These are phyloP conservation scores for Onychomys torridus DNA, from an alignment of 2,797 vertebrate genomes.

Conservation along the genomic window DNA sequence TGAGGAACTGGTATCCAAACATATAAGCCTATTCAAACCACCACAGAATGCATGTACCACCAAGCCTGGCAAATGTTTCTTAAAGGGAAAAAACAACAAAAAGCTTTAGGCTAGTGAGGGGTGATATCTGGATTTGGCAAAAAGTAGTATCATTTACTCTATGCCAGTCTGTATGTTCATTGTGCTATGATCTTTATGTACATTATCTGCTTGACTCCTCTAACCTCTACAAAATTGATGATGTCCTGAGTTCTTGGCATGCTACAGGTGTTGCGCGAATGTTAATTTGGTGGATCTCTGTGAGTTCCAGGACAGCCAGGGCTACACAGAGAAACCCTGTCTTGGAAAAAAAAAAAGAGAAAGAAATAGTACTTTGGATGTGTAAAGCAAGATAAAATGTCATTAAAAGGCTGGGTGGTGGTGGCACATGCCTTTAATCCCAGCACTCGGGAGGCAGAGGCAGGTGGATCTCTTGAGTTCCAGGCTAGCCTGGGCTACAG, in stretches of 20 bases:
- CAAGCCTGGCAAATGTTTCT: neutral
- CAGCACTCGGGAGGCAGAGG: no score
- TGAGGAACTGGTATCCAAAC: neutral
- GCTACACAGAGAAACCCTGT: neutral
- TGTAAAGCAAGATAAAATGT: conserved; percentile 35
- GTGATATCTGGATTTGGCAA: neutral
- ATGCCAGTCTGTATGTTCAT: neutral
- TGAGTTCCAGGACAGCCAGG: neutral
- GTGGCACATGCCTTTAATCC: no score
- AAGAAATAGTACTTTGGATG: conserved; percentile 55
- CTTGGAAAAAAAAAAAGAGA: neutral
- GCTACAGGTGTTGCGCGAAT: no score
- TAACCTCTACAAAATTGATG: neutral
- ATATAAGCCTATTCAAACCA: neutral
- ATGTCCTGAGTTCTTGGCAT: conserved; percentile 41
- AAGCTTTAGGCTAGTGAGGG: conserved; percentile 20
- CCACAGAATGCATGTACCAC: neutral
- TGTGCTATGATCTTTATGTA: neutral
- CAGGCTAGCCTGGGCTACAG: no score
- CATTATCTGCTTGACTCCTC: conserved; percentile 7
- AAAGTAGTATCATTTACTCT: conserved; percentile 21
- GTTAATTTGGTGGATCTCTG: no score
- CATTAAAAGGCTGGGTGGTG: no score
- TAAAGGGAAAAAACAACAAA: neutral
- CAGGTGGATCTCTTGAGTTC: no score